Percentiles rank a stretch among this genome's conserved stretches.
Conservation (phyloP, 2,888 invertebrate genomes). For the Aphodius sticticus region DNA sequence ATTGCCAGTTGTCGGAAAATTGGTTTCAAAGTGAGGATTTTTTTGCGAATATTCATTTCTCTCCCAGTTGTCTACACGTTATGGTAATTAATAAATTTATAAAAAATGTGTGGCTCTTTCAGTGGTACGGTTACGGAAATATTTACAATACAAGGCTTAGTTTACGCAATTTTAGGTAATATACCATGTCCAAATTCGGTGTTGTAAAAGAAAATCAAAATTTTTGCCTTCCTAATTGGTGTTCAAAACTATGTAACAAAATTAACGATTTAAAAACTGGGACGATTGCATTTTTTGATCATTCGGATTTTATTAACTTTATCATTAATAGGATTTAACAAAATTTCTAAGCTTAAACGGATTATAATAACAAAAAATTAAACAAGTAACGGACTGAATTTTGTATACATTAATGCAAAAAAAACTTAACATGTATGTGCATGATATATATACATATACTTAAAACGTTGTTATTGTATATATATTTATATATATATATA, state of each 20-base stretch:
- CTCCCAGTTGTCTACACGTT: neutral
- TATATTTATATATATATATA: too few relatives aligned
- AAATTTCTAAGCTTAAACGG: neutral
- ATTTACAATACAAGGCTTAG: too few relatives aligned
- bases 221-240: neutral
- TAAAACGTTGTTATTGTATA: too few relatives aligned
- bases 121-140: neutral
- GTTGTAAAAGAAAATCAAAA: slow-evolving; percentile 4
- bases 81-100: neutral
- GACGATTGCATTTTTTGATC: neutral
- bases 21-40: neutral
- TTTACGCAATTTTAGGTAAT: neutral
- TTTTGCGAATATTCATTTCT: neutral
- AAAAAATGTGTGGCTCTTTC: neutral
- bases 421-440: neutral
- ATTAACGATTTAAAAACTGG: neutral
- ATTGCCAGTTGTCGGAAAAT: neutral
- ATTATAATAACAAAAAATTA: neutral
- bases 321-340: neutral
- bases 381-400: neutral
- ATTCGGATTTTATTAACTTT: neutral
- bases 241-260: neutral
- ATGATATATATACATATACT: neutral
- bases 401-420: neutral
- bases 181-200: neutral